Evolutionary conservation across 2,797 vertebrate species (phyloP), one percentile per base, ranked within the genome.

Genomic region (Neomorphus geoffroyi): DNA sequence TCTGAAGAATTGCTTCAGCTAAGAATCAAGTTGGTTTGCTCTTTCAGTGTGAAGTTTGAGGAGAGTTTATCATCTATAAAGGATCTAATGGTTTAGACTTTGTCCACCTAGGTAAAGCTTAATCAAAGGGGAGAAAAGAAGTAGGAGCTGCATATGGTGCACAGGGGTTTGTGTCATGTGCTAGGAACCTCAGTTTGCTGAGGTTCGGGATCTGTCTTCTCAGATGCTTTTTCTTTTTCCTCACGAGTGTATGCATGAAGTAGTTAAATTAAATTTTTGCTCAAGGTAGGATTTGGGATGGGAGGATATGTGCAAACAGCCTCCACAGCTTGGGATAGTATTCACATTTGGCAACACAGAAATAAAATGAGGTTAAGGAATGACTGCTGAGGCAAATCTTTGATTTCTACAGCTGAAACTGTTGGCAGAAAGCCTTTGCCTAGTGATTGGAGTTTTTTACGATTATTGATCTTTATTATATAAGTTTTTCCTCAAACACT

Each of bases 151-250:
- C 9, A 72, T 9, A 51, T 41, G 27, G 13, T 43, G 4, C 9
- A 2, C 14, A 22, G 19, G 9, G 12, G 9, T 81, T 79, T 84
- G 13, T 6, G 16, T 58, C 32, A 18, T 37, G 7, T 27, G 23
- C 10, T 50, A 48, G 18, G 17, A 88, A 43, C 43, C 43, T n/a
- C n/a, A n/a, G n/a, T n/a, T n/a, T n/a, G n/a, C n/a, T n/a, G 51
- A 92, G 10, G 2, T 69, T 74, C 32, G 37, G 57, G 9, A 18
- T 26, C 30, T 54, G 9, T 80, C 30, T 16, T 61, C 54, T 69
- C 3, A 3, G 17, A 32, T 24, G 11, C 1, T 1, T 21, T 35
- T 18, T 19, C 37, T 17, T 7, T 6, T 7, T 2, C 17, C 5
- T 56, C 26, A 43, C 28, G 22, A 78, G 6, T n/a, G n/a, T 4